Conservation (phyloP, 2,113 vertebrate species). For the Dasyurus viverrinus region DNA sequence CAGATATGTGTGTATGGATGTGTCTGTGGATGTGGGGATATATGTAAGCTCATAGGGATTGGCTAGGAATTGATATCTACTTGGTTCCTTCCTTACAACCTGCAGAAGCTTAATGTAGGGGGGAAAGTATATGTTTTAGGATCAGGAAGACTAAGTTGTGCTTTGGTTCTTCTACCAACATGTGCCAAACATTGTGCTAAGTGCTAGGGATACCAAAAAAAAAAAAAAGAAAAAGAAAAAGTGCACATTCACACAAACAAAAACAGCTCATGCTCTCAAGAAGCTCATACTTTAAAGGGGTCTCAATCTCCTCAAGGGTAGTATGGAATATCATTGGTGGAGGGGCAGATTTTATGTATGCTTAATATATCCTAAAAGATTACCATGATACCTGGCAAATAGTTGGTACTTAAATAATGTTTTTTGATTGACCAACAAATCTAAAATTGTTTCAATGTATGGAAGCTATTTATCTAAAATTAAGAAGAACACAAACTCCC, state of each 20-base stretch:
- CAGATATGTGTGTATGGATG: too few relatives aligned
- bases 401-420: not conserved
- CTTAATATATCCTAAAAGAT: not conserved
- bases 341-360: not conserved
- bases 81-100: not conserved
- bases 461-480: not conserved
- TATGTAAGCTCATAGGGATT: not conserved
- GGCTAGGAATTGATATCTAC: not conserved
- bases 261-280: not conserved
- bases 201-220: not conserved
- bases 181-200: not conserved
- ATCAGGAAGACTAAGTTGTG: not conserved
- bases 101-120: not conserved
- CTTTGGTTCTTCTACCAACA: not conserved
- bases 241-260: not conserved
- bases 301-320: not conserved
- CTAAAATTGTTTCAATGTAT: not conserved
- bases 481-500: not conserved
- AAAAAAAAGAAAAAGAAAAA: not conserved
- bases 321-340: not conserved
- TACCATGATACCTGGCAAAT: not conserved
- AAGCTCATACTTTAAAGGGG: not conserved
- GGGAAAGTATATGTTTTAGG: not conserved
- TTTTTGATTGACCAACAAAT: not conserved
- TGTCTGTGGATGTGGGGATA: too few relatives aligned